Conservation (phyloP, 2,888 invertebrate species). For the Hydroisotoma schaefferi region DNA sequence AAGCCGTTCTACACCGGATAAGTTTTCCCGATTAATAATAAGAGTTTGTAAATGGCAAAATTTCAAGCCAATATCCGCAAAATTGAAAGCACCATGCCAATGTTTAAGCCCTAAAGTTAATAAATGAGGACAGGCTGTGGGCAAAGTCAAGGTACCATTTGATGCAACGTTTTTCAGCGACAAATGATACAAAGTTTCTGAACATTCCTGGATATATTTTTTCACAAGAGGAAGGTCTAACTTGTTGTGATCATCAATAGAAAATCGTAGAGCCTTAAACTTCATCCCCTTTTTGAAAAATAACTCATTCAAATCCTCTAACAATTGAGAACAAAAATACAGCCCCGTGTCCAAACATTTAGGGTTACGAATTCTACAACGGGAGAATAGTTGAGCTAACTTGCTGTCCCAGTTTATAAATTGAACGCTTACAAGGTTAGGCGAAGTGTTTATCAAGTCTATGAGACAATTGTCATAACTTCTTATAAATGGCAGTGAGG, state of each 20-base stretch:
- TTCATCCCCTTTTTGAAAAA: slow-evolving; percentile 11
- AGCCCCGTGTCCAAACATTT: slow-evolving; percentile 16
- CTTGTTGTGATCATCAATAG: not conserved
- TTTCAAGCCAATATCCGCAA: slow-evolving; percentile 15
- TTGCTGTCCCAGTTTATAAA: slow-evolving; percentile 30
- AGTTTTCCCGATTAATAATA: slow-evolving; percentile 22
- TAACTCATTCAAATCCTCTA: not conserved
- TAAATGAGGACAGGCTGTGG: slow-evolving; percentile 8
- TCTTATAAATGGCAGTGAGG: slow-evolving; percentile 11
- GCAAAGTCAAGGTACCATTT: slow-evolving; percentile 16
- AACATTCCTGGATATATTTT: slow-evolving; percentile 20
- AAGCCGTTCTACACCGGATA: slow-evolving; percentile 11
- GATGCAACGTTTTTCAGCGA: slow-evolving; percentile 17
- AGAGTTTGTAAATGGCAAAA: slow-evolving; percentile 23
- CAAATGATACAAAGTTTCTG: slow-evolving; percentile 18
- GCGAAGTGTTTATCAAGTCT: slow-evolving; percentile 24
- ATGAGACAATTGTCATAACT: slow-evolving; percentile 23
- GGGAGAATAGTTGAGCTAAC: slow-evolving; percentile 7
- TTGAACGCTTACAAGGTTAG: slow-evolving; percentile 17
- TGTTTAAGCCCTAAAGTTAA: slow-evolving; percentile 11
- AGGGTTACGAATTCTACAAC: slow-evolving; percentile 7
- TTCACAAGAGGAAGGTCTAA: slow-evolving; percentile 15
- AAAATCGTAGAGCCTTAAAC: slow-evolving; percentile 11
- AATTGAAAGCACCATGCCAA: slow-evolving; percentile 31
- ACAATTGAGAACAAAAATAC: not conserved